Evolutionary conservation across 1,140 invertebrate genomes (phyloP).

Genomic region (Harpegnathos saltator): DNA sequence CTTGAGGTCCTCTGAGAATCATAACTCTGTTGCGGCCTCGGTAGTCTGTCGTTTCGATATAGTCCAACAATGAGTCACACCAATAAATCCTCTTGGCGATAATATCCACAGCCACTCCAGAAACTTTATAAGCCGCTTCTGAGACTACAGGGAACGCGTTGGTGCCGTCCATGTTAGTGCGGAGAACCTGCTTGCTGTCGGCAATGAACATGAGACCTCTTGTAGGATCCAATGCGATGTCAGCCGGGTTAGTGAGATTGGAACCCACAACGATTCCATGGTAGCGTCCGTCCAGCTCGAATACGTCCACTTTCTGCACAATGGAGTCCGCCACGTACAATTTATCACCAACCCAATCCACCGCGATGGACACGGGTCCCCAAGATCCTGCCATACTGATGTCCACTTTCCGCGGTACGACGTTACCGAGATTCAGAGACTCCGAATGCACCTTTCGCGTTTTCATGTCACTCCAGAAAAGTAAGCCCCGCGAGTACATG

Average conservation of each 20-base stretch:
- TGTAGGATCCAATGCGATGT: slow-evolving; percentile 96
- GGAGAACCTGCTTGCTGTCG: slow-evolving; percentile 94
- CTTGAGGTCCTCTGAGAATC: slow-evolving; percentile 92
- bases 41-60: slow-evolving; percentile 99
- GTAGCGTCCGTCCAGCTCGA: slow-evolving; percentile 93
- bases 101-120: slow-evolving; percentile 94
- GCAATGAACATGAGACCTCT: slow-evolving; percentile 97
- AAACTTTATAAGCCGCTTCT: slow-evolving; percentile 96
- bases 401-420: slow-evolving; percentile 86
- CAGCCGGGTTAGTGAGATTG: slow-evolving; percentile 95
- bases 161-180: slow-evolving; percentile 97
- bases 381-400: slow-evolving; percentile 93
- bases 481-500: slow-evolving; percentile 92
- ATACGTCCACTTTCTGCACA: slow-evolving; percentile 97
- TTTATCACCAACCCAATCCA: slow-evolving; percentile 99
- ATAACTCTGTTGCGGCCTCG: slow-evolving; percentile 93
- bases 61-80: slow-evolving; percentile 98
- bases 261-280: slow-evolving; percentile 96
- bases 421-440: slow-evolving; percentile 84
- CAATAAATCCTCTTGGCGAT: slow-evolving; percentile 96
- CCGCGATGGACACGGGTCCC: slow-evolving; percentile 95
- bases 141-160: slow-evolving; percentile 93
- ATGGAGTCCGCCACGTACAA: slow-evolving; percentile 97
- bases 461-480: slow-evolving; percentile 97
- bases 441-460: slow-evolving; percentile 92